Base-by-base conservation (phyloP, 1,140 invertebrate species). In the Coptotermes formosanus region DNA sequence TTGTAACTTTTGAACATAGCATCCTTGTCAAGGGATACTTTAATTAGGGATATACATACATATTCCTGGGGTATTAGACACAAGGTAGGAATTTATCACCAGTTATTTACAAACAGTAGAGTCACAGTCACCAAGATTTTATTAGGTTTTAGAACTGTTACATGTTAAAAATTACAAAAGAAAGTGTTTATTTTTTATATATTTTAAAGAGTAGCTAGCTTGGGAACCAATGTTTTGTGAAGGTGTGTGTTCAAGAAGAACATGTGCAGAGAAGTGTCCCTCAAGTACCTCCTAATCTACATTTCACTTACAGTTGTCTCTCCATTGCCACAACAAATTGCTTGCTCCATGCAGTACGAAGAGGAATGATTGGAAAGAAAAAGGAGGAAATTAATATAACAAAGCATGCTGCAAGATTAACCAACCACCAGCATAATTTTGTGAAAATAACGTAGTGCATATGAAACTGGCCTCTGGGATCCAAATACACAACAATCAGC, bases 61-160 rank as follows among this genome's bases (percentile, higher is more conserved):
- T n/a, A 75, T 75, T 75, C n/a, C 64, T n/a, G 25, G 64, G 64
- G 64, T 75, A 75, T 30, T 75, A 30, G 7, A 55, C 19, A 55
- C 19, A 55, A 75, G 64, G 64, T 30, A 75, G 64, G 64, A 75
- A 75, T 75, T 75, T 75, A 75, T 75, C 64, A 30, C 64, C 14
- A 75, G 64, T 75, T n/a, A 75, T 25, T 75, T 75, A 75, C n/a
- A 75, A 75, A 75, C 64, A 75, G 64, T 75, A 75, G 25, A 75
- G 64, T n/a, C 25, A 75, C n/a, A 30, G 14, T 75, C 64, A 75
- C 64, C 64, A 75, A 75, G n/a, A 75, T 75, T 75, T 75, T 75
- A 75, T 75, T 75, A 75, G 64, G 64, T 75, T 75, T 75, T 75
- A 75, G 64, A 75, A 75, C n/a, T 75, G 64, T 75, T 75, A 75